These are phyloP conservation scores for Vulpes lagopus DNA, from an alignment of 2,113 vertebrate species.

Conservation along the genomic window DNA sequence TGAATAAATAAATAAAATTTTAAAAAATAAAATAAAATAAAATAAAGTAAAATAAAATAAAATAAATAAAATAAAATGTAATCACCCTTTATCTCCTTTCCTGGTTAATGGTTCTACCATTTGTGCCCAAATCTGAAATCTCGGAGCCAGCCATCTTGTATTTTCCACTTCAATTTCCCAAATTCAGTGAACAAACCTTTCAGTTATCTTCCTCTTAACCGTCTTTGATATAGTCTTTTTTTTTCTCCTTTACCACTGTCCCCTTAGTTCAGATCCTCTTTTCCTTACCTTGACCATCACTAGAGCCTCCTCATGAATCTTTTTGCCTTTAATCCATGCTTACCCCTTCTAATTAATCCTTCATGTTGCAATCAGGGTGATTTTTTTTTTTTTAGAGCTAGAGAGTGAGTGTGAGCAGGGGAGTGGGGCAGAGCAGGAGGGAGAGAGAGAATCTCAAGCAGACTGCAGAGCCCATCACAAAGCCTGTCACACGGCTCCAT, in stretches of 20 bases:
- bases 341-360: background rate
- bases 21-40: too few species aligned
- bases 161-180: background rate
- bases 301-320: constrained; percentile 16
- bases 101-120: constrained; percentile 6
- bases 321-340: constrained; percentile 29
- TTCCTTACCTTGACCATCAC: constrained; percentile 15
- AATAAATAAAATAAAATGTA: background rate
- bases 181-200: background rate
- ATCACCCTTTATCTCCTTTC: background rate
- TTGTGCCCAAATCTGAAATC: background rate
- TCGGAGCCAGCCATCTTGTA: background rate
- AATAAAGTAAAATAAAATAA: too few species aligned
- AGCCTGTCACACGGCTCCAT: background rate
- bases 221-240: background rate
- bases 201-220: background rate
- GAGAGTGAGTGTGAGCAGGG: background rate
- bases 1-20: too few species aligned
- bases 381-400: background rate
- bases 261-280: constrained; percentile 31
- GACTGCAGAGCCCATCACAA: background rate
- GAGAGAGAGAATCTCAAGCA: background rate
- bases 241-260: background rate
- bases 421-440: background rate
- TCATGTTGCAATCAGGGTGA: background rate